phyloP scores from a whole-genome alignment of 2,797 vertebrate species.

The Pelochelys cantorii region DNA sequence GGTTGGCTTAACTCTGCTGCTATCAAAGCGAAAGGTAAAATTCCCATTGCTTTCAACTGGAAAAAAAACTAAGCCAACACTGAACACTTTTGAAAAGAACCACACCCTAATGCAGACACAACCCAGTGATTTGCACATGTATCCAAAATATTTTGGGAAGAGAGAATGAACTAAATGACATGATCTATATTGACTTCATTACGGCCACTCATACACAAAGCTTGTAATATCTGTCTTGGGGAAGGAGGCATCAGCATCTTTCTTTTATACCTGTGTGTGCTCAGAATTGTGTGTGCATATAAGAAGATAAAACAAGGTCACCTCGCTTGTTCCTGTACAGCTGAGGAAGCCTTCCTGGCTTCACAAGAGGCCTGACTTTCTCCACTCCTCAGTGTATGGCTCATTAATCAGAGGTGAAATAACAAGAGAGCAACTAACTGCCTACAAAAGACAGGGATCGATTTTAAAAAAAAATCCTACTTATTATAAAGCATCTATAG shows the following conservation, averaged over 20 bases:
- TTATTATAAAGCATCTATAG: not conserved
- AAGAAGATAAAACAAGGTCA: not conserved
- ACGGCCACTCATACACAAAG: not conserved
- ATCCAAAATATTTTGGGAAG: not conserved
- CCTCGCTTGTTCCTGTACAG: not conserved
- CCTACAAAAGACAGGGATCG: not conserved
- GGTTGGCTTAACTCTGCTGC: rapidly evolving
- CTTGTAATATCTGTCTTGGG: not conserved
- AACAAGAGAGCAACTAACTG: not conserved
- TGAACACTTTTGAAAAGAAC: not conserved
- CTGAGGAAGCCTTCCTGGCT: not conserved
- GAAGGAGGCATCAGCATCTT: not conserved
- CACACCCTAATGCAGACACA: not conserved
- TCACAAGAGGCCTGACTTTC: not conserved
- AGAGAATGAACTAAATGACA: not conserved
- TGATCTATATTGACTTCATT: not conserved
- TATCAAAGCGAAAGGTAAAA: rapidly evolving
- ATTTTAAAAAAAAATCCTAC: not conserved
- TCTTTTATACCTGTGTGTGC: rapidly evolving
- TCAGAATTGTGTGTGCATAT: not conserved
- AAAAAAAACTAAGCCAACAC: not conserved
- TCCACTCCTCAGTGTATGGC: not conserved
- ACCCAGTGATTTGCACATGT: not conserved
- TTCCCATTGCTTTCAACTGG: rapidly evolving
- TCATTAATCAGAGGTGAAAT: not conserved